phyloP scores from a whole-genome alignment of 1,140 invertebrate genomes.

The Maconellicoccus hirsutus region DNA sequence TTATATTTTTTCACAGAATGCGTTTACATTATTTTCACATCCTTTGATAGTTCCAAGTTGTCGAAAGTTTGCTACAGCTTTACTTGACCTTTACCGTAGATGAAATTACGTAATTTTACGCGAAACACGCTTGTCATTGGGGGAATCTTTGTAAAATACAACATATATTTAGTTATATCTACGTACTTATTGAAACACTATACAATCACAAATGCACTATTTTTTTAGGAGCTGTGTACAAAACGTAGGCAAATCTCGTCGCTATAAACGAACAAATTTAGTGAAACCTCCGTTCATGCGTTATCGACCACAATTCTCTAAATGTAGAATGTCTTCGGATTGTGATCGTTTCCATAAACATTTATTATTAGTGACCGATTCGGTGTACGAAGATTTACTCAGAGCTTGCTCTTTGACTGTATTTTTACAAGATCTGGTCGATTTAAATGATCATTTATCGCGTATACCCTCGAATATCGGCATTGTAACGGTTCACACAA shows the following conservation, averaged over 20 bases:
- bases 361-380: constrained; percentile 26
- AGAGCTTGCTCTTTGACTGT: constrained; percentile 26
- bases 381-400: constrained; percentile 25
- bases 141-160: too few species aligned
- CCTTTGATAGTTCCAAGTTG: too few species aligned
- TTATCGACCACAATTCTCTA: constrained; percentile 10
- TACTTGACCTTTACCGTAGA: too few species aligned
- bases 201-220: background rate
- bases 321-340: background rate
- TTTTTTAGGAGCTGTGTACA: constrained; percentile 1
- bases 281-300: background rate
- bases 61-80: too few species aligned
- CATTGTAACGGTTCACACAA: constrained; percentile 25
- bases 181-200: too few species aligned
- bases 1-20: too few species aligned
- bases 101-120: too few species aligned
- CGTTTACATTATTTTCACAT: too few species aligned
- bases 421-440: constrained; percentile 17
- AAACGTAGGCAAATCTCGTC: background rate
- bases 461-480: constrained; percentile 22
- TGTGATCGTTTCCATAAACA: constrained; percentile 23
- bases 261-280: background rate
- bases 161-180: too few species aligned
- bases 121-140: too few species aligned
- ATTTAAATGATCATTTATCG: constrained; percentile 19